Percentiles rank a stretch among this genome's conserved stretches.
These are phyloP conservation scores for Papilio helenus DNA, from an alignment of 1,140 invertebrate genomes.

Conservation along the genomic window DNA sequence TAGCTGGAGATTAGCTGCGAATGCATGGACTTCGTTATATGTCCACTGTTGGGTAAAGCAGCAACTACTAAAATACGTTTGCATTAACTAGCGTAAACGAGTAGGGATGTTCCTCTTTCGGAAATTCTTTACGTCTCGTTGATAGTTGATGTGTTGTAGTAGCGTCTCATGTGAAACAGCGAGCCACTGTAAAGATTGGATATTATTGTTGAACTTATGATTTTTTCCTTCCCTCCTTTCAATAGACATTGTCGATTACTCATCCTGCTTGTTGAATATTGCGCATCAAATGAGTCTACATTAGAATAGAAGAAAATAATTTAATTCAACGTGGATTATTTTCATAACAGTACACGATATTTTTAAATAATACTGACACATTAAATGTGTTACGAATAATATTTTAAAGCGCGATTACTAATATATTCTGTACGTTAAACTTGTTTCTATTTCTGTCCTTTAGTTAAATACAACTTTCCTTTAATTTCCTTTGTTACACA, in stretches of 20 bases:
- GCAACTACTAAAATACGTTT: too few relatives aligned
- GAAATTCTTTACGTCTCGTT: too few relatives aligned
- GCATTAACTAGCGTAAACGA: too few relatives aligned
- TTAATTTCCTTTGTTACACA: too few relatives aligned
- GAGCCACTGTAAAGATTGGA: not conserved
- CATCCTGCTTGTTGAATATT: constrained; percentile 5
- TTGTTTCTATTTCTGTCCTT: not conserved
- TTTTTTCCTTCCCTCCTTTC: constrained; percentile 1
- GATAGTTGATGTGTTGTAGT: too few relatives aligned
- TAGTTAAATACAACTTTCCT: too few relatives aligned
- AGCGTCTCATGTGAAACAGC: not conserved
- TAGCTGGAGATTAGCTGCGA: not conserved
- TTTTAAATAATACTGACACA: constrained; percentile 24
- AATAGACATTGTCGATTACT: constrained; percentile 7
- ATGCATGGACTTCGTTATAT: not conserved
- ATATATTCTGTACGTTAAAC: not conserved
- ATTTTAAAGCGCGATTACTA: not conserved
- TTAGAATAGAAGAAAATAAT: constrained; percentile 20
- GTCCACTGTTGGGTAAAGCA: too few relatives aligned
- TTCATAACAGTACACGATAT: constrained; percentile 5
- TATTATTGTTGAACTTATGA: not conserved
- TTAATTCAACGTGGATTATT: not conserved
- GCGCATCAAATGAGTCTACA: not conserved
- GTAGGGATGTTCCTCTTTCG: too few relatives aligned
- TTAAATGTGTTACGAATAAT: constrained; percentile 2